phyloP scores from a whole-genome alignment of 2,888 invertebrate species.

The Latheticus oryzae region DNA sequence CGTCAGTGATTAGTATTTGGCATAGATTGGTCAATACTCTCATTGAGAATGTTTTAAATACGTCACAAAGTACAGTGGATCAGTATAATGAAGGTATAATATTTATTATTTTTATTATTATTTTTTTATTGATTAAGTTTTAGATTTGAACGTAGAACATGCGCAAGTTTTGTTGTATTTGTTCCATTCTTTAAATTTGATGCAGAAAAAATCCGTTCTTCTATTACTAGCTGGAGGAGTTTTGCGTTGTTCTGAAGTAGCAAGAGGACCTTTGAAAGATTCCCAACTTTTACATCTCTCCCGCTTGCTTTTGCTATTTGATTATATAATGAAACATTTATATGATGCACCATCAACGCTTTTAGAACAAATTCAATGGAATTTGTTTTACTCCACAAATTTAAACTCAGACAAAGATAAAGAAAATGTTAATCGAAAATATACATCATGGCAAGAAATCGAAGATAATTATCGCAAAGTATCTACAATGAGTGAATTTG shows the following conservation, averaged over 20 bases:
- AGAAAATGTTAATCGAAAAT: slow-evolving; percentile 72
- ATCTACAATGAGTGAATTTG: slow-evolving; percentile 72
- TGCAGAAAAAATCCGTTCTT: slow-evolving; percentile 96
- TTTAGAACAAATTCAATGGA: slow-evolving; percentile 88
- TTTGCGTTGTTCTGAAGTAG: slow-evolving; percentile 75
- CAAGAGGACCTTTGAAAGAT: slow-evolving; percentile 71
- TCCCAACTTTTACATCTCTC: slow-evolving; percentile 85
- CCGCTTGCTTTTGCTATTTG: slow-evolving; percentile 85
- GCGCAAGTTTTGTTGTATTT: slow-evolving; percentile 92
- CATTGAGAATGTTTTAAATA: slow-evolving; percentile 84
- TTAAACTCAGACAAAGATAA: slow-evolving; percentile 70
- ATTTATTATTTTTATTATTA: slow-evolving; percentile 9
- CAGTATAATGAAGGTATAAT: slow-evolving; percentile 78
- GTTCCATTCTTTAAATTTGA: slow-evolving; percentile 93
- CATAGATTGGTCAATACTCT: slow-evolving; percentile 89
- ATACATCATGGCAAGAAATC: slow-evolving; percentile 79
- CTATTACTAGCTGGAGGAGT: slow-evolving; percentile 83
- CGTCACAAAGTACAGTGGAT: slow-evolving; percentile 70
- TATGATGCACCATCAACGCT: slow-evolving; percentile 92
- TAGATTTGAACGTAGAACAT: slow-evolving; percentile 95
- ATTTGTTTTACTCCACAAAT: slow-evolving; percentile 77
- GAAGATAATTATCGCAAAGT: slow-evolving; percentile 79
- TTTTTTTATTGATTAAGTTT: slow-evolving; percentile 50
- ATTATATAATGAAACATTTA: slow-evolving; percentile 94
- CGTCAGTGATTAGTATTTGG: slow-evolving; percentile 92